phyloP scores from a whole-genome alignment of 2,113 vertebrate genomes.

The Ptilorrhoa leucosticta region DNA sequence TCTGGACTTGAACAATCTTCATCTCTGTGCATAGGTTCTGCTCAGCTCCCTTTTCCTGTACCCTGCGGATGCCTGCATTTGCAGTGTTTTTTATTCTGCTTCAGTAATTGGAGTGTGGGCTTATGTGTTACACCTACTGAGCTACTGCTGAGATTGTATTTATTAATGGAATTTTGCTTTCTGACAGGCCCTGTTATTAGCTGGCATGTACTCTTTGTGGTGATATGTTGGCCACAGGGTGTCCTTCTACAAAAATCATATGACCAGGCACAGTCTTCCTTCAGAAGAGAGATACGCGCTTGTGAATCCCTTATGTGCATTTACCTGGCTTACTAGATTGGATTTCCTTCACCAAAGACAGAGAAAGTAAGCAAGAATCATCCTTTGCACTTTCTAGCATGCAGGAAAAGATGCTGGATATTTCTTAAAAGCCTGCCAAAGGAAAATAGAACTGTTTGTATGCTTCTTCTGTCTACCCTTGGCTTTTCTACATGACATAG shows the following conservation, averaged over 20 bases:
- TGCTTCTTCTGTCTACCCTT: not conserved
- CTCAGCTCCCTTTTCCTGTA: not conserved
- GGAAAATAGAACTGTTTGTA: not conserved
- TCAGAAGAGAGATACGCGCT: not conserved
- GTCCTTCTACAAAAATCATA: not conserved
- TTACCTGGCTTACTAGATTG: not conserved
- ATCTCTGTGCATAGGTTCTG: not conserved
- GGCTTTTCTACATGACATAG: not conserved
- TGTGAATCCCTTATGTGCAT: not conserved
- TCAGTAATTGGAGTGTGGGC: not conserved
- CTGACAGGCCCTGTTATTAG: not conserved
- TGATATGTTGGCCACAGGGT: not conserved
- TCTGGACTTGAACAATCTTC: not conserved
- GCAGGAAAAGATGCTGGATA: not conserved
- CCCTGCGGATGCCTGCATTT: not conserved
- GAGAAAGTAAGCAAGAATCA: not conserved
- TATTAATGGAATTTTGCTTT: not conserved
- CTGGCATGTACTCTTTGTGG: not conserved
- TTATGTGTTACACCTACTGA: not conserved
- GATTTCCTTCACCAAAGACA: not conserved
- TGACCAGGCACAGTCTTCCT: not conserved
- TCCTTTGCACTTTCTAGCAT: not conserved
- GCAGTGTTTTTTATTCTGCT: not conserved
- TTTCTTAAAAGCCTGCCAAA: not conserved
- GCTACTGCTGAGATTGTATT: not conserved